These are phyloP conservation scores for Megaceryle maxima DNA, from an alignment of 2,113 vertebrate species.

Conservation along the genomic window DNA sequence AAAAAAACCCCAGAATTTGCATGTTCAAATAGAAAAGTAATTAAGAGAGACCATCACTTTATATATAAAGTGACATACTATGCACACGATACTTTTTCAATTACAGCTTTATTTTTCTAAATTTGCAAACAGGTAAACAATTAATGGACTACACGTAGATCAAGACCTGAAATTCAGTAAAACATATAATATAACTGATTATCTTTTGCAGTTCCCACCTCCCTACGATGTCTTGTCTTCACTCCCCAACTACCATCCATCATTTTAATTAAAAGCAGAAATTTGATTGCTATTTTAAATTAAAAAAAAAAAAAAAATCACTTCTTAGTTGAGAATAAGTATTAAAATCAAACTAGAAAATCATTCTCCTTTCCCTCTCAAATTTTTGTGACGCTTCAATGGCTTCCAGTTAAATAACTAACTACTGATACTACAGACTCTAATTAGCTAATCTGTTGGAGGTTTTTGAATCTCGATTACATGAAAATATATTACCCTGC, in stretches of 20 bases:
- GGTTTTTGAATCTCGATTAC: not conserved
- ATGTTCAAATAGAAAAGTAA: not conserved
- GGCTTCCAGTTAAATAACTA: not conserved
- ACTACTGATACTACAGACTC: not conserved
- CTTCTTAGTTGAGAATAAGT: not conserved
- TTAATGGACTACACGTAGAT: not conserved
- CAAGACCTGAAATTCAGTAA: not conserved
- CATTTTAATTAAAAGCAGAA: not conserved
- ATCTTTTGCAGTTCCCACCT: not conserved
- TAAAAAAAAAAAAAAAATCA: not conserved
- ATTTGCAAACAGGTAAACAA: not conserved
- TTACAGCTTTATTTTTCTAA: not conserved
- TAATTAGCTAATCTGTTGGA: not conserved
- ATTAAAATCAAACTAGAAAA: not conserved
- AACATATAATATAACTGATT: not conserved
- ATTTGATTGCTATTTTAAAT: not conserved
- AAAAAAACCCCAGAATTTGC: not conserved
- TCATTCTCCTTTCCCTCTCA: not conserved
- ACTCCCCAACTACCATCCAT: not conserved
- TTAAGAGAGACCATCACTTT: not conserved
- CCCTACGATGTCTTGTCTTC: not conserved
- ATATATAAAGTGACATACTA: not conserved
- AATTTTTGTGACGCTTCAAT: not conserved
- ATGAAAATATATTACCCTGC: not conserved
- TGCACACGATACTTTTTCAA: not conserved